These are phyloP conservation scores for Galeruca laticollis DNA, from an alignment of 2,888 invertebrate genomes.

Conservation along the genomic window DNA sequence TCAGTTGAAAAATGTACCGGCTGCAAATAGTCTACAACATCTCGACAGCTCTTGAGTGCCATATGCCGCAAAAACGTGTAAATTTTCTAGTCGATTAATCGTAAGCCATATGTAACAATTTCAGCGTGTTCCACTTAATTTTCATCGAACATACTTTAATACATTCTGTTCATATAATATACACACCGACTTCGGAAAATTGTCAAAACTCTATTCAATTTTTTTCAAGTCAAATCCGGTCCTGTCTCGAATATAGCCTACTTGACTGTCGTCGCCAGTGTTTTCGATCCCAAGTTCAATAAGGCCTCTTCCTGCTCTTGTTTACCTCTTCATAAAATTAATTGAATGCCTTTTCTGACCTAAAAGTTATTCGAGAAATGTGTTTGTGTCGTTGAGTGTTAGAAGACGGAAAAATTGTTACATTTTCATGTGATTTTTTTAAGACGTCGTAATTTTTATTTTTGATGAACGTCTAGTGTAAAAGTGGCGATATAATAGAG, in stretches of 20 bases:
- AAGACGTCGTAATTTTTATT: conserved; percentile 27
- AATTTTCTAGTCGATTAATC: too few relatives aligned
- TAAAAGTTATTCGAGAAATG: conserved; percentile 31
- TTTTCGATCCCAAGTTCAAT: conserved; percentile 19
- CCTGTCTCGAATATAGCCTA: background rate
- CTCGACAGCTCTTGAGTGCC: too few relatives aligned
- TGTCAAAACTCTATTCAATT: too few relatives aligned
- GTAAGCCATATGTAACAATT: too few relatives aligned
- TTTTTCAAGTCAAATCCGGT: too few relatives aligned
- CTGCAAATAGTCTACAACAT: too few relatives aligned
- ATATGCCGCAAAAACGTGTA: too few relatives aligned
- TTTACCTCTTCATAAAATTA: conserved; percentile 41
- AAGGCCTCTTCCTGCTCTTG: conserved; percentile 27
- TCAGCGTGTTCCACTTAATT: too few relatives aligned
- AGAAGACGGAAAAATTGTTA: conserved; percentile 29
- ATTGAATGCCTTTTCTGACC: conserved; percentile 34
- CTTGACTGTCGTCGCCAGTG: conserved; percentile 7
- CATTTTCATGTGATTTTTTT: conserved; percentile 38
- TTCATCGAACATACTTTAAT: too few relatives aligned
- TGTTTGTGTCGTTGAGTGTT: conserved; percentile 28
- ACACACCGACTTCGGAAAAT: too few relatives aligned
- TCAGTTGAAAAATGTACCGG: too few relatives aligned
- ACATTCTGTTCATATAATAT: too few relatives aligned
- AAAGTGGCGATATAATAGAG: conserved; percentile 18
- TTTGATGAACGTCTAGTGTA: conserved; percentile 22